Conservation (phyloP, 2,113 vertebrate genomes). For the Myodes glareolus region DNA sequence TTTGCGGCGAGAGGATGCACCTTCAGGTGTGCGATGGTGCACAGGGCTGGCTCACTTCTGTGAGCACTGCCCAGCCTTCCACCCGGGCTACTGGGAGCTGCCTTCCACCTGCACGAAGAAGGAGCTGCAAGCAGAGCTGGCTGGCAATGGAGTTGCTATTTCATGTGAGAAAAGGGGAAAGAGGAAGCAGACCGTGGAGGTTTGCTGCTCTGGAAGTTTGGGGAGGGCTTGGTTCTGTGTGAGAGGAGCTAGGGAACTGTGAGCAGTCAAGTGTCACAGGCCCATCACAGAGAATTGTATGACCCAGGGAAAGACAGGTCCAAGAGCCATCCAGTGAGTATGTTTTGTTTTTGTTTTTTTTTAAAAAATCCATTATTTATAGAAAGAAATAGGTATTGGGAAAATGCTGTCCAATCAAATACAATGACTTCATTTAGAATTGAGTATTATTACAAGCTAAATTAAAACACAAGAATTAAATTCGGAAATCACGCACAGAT, state of each 20-base stretch:
- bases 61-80: neutral
- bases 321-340: neutral
- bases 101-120: neutral
- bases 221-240: neutral
- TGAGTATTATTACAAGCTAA: conserved; percentile 66
- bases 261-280: neutral
- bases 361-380: conserved; percentile 30
- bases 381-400: conserved; percentile 44
- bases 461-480: conserved; percentile 72
- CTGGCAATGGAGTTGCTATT: neutral
- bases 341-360: neutral
- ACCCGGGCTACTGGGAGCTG: neutral
- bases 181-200: neutral
- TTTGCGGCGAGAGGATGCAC: neutral
- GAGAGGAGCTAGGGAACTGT: neutral
- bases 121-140: neutral
- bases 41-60: no score
- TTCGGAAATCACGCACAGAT: conserved; percentile 76
- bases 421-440: conserved; percentile 15
- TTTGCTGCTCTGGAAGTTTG: neutral
- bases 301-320: neutral
- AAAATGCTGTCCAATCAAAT: conserved; percentile 67
- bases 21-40: rapidly evolving
- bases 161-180: neutral
- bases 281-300: neutral